Evolutionary conservation across 2,888 invertebrate species (phyloP), one percentile per base, ranked within the genome.

Genomic region (Argyresthia goedartella): DNA sequence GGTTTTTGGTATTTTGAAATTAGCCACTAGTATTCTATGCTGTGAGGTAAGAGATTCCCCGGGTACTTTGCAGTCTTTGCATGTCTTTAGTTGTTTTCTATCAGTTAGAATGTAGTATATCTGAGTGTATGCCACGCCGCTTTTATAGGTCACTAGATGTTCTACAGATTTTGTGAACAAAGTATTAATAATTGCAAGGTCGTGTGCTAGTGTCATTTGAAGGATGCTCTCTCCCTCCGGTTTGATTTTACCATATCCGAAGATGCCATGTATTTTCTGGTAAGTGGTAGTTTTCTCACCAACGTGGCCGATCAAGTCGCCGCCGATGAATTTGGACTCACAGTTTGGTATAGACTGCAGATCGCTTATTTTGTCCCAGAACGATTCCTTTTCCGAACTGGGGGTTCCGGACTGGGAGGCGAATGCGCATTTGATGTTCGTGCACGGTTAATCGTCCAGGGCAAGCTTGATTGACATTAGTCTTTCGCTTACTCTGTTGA

Each of bases 291-390:
- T 52, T 43, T 48, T 54, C 41, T 50, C 44, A 14, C 54, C 56
- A 14, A 55, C 52, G 44, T 55, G 57, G 9, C 57, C 54, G 39
- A 54, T 56, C 10, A 56, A 33, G 39, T 56, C 54, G 15, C 54
- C 47, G 6, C 52, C 56, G 8, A 52, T 53, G n/a, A 43, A 10
- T 11, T 34, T 52, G 3, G 8, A 11, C 41, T 54, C 53, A 14
- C 41, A 9, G 8, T 33, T 3, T 14, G 48, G 48, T 33, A 48
- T 50, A 7, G 35, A 48, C 15, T 50, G 50, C 9, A 54, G 39
- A 9, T 56, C 53, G 33, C 45, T n/a, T 4, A 59, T n/a, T 11
- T 56, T 52, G n/a, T 55, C 57, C 59, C 59, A 59, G 53, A 58
- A 58, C 0, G 35, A 10, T 1, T 49, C 14, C 36, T 56, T 58